Evolutionary conservation across 2,888 invertebrate genomes (phyloP), one percentile per base, ranked within the genome.

Genomic region (Volucella inflata): DNA sequence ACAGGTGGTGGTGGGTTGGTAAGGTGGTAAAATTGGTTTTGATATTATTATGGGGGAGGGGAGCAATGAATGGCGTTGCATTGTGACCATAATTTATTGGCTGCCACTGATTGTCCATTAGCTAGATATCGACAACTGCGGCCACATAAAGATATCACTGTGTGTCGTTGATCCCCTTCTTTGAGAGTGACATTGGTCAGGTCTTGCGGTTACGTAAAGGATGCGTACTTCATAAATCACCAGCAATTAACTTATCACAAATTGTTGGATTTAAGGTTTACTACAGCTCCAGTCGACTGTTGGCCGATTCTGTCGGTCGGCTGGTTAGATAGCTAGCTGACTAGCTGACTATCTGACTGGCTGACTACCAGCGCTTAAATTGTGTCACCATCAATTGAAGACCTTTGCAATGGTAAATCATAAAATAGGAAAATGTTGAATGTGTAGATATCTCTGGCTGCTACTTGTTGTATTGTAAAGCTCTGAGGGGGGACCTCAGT

Each of bases 201-300:
- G 72, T 72, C 53, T 48, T 72, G 85, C 51, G 80, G 76, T 77
- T 80, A 81, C 51, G 81, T 64, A 85, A 85, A 68, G 68, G 68
- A 71, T 87, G 87, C 84, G 87, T 83, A 87, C 85, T 87, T 87
- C 88, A 88, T 88, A 88, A 88, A 88, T 88, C 88, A 88, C 85
- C 80, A 85, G 87, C 88, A 88, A 88, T 88, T 88, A 88, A 88
- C 88, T 88, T 87, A 87, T 88, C 88, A 87, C 87, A 87, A 87
- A 87, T 87, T 82, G 87, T 85, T 87, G 87, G 88, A 88, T 87
- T 88, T 88, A 87, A 87, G 87, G 88, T 87, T 85, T 78, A n/a
- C n/a, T n/a, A n/a, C n/a, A 78, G 62, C 71, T 51, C 44, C 75
- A 16, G 30, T 42, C 40, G 59, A 30, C 46, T 59, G 67, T 65